Conservation (phyloP, 64 coral and sea anemone genomes). For the Stichodactyla mertensii region DNA sequence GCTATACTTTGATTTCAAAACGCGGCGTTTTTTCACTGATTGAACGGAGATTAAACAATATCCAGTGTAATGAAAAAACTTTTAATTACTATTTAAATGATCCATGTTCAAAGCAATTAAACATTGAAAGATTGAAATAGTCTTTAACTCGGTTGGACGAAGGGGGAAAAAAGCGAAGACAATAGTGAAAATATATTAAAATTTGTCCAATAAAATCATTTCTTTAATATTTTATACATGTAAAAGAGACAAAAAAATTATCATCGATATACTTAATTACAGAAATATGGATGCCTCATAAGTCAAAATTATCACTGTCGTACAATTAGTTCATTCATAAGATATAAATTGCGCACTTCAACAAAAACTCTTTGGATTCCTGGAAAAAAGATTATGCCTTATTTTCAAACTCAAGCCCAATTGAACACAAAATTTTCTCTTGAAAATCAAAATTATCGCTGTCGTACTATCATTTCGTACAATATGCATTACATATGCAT, state of each 20-base stretch:
- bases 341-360: too few species aligned
- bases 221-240: neutral
- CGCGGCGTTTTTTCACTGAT: neutral
- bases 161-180: neutral
- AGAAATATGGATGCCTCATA: neutral
- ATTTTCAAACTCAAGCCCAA: too few species aligned
- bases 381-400: neutral
- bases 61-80: neutral
- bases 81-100: constrained; percentile 18
- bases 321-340: neutral
- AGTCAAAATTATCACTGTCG: neutral
- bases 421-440: too few species aligned
- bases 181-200: neutral
- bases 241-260: too few species aligned
- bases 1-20: neutral
- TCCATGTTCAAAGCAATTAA: neutral
- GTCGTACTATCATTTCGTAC: too few species aligned
- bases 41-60: constrained; percentile 6
- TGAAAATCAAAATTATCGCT: too few species aligned
- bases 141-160: neutral
- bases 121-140: neutral
- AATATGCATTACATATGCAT: too few species aligned
- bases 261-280: too few species aligned
- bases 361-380: neutral
- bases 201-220: neutral